Evolutionary conservation across 1,140 invertebrate genomes (phyloP).

Genomic region (Conus betulinus): DNA sequence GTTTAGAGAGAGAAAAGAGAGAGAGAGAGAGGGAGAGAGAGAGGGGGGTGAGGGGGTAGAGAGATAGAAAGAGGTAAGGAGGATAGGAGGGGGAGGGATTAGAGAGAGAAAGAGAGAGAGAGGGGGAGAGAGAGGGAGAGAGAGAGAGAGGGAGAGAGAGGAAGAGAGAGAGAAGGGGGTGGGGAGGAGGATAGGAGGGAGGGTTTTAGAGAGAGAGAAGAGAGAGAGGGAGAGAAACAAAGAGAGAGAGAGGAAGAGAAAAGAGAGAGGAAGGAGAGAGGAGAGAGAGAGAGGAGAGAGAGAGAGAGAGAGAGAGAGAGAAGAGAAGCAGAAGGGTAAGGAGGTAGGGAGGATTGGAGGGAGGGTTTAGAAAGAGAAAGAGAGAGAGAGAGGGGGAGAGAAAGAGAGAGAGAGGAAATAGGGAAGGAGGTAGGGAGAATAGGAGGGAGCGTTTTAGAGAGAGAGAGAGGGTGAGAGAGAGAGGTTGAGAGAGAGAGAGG

Average conservation of each 20-base stretch:
- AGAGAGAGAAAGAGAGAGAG: not conserved
- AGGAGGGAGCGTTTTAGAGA: not conserved
- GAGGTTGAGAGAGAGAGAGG: not conserved
- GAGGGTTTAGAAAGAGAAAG: not conserved
- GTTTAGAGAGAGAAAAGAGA: not conserved
- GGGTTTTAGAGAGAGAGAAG: not conserved
- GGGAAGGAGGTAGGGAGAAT: not conserved
- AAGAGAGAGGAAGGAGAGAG: not conserved
- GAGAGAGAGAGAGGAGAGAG: not conserved
- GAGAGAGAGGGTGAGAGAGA: too few relatives aligned
- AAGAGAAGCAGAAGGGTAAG: not conserved
- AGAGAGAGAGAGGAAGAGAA: not conserved
- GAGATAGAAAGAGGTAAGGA: not conserved
- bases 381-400: not conserved
- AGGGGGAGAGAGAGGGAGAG: not conserved
- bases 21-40: not conserved
- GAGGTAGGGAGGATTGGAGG: not conserved
- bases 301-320: not conserved
- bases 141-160: not conserved
- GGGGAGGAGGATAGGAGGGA: too few relatives aligned
- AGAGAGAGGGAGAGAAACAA: not conserved
- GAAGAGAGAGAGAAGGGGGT: not conserved
- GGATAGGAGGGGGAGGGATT: not conserved
- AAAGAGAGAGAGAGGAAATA: not conserved
- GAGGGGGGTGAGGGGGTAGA: not conserved